These are phyloP conservation scores for Lottia scabra DNA, from an alignment of 2,888 invertebrate species.

Conservation along the genomic window DNA sequence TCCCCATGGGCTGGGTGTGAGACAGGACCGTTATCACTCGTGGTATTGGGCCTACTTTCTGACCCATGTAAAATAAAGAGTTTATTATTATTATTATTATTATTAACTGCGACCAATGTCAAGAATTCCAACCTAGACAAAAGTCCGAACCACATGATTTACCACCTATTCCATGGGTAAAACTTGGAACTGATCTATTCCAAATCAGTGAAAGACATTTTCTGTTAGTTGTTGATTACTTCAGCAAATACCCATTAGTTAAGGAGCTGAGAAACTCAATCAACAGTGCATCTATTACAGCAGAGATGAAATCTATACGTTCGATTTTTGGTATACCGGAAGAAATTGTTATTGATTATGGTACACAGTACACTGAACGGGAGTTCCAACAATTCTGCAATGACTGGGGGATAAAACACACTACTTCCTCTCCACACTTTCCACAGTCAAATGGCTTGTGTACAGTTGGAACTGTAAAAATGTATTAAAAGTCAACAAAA, in stretches of 20 bases:
- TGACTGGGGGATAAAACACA: not conserved
- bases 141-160: constrained; percentile 16
- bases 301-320: constrained; percentile 3
- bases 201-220: constrained; percentile 13
- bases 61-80: too few relatives aligned
- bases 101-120: constrained; percentile 15
- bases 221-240: constrained; percentile 19
- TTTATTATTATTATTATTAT: too few relatives aligned
- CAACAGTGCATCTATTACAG: constrained; percentile 8
- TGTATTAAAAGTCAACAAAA: not conserved
- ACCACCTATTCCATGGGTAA: constrained; percentile 22
- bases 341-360: not conserved
- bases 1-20: too few relatives aligned
- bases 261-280: not conserved
- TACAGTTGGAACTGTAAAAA: constrained; percentile 13
- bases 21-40: too few relatives aligned
- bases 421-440: constrained; percentile 8
- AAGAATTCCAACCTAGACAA: constrained; percentile 12
- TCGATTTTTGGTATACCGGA: constrained; percentile 13
- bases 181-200: constrained; percentile 26
- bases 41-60: too few relatives aligned
- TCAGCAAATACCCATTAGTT: constrained; percentile 14
- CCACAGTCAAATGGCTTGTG: not conserved
- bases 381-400: constrained; percentile 2
- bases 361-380: constrained; percentile 1